Conservation (phyloP, 1,140 invertebrate genomes). For the Ceratosolen fusciceps region DNA sequence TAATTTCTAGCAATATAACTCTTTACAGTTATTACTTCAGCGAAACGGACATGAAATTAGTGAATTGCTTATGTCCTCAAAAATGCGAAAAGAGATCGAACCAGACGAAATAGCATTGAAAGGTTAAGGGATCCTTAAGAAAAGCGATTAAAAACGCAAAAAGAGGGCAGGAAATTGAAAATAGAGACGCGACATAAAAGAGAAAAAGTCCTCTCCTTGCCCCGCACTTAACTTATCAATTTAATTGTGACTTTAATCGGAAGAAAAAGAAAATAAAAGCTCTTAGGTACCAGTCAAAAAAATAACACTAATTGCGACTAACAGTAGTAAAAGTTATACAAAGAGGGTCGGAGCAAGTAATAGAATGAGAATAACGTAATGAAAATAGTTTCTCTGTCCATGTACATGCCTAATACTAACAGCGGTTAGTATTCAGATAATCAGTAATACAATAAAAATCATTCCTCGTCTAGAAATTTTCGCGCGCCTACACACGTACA, state of each 20-base stretch:
- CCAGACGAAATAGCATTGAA: slow-evolving; percentile 11
- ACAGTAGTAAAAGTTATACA: not conserved
- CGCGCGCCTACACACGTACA: too few relatives aligned
- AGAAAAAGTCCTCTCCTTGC: not conserved
- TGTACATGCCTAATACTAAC: too few relatives aligned
- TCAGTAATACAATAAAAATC: not conserved
- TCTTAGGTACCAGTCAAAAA: not conserved
- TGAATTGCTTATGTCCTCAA: not conserved
- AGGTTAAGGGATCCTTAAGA: slow-evolving; percentile 33
- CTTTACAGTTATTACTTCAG: too few relatives aligned
- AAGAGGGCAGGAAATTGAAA: slow-evolving; percentile 27
- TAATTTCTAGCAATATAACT: too few relatives aligned
- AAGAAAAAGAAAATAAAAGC: not conserved
- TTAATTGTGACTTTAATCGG: not conserved
- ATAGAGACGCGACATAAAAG: slow-evolving; percentile 1
- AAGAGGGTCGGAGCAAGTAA: not conserved
- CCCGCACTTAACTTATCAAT: too few relatives aligned
- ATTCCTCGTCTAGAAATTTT: not conserved
- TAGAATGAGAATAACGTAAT: not conserved
- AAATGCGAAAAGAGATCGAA: not conserved
- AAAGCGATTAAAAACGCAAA: too few relatives aligned
- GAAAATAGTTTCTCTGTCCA: too few relatives aligned
- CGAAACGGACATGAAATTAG: too few relatives aligned
- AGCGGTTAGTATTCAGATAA: too few relatives aligned
- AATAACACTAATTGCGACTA: too few relatives aligned